These are phyloP conservation scores for Dexiosoma caninum DNA, from an alignment of 2,888 invertebrate genomes.

Conservation along the genomic window DNA sequence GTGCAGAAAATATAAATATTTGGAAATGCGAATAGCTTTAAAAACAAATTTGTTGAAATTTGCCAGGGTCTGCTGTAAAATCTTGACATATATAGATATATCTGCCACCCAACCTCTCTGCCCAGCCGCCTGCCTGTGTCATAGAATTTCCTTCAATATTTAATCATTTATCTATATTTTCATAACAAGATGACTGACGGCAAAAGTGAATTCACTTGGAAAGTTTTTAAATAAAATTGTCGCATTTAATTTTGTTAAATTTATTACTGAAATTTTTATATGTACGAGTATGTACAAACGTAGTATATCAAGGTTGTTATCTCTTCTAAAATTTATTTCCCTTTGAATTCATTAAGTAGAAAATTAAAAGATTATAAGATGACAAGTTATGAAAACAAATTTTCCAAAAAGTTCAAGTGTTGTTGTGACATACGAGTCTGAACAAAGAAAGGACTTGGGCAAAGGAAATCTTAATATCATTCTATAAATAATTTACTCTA, in stretches of 20 bases:
- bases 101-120: no score
- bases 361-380: slow-evolving; percentile 1
- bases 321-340: neutral
- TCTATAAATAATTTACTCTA: neutral
- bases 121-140: no score
- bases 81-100: no score
- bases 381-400: neutral
- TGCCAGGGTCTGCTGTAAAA: no score
- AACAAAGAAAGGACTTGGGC: neutral
- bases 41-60: no score
- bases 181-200: neutral
- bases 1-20: no score
- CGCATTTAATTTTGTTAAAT: neutral
- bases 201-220: neutral
- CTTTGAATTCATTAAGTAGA: neutral
- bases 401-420: neutral
- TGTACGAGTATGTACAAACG: no score
- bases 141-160: neutral
- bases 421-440: no score
- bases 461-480: neutral
- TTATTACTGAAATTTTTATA: neutral
- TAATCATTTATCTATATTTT: slow-evolving; percentile 1
- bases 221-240: neutral
- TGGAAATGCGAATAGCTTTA: no score
- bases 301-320: no score